A percentile compares a stretch with the other conserved stretches of the same genome.
Conservation (phyloP, 2,888 invertebrate species). For the Ischnura elegans region DNA sequence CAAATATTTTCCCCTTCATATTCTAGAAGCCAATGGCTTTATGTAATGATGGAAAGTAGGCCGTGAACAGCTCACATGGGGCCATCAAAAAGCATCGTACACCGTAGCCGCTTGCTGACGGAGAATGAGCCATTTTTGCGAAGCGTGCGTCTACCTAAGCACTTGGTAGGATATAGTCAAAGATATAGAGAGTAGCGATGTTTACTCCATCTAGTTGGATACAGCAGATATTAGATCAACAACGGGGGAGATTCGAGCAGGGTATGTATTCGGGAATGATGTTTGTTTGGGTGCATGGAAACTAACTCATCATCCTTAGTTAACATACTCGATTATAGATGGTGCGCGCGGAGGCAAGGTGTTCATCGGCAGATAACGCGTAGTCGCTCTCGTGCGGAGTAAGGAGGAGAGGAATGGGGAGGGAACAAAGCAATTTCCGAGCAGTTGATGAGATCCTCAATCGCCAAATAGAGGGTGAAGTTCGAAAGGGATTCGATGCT, state of each 20-base stretch:
- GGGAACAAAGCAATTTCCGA: constrained; percentile 12
- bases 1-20: too few relatives aligned
- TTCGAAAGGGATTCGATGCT: neutral
- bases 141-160: too few relatives aligned
- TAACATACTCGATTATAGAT: neutral
- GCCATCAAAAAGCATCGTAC: too few relatives aligned
- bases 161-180: neutral
- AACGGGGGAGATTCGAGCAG: too few relatives aligned
- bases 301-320: neutral
- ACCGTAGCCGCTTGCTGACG: too few relatives aligned
- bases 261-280: too few relatives aligned
- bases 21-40: too few relatives aligned
- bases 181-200: neutral
- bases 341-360: neutral
- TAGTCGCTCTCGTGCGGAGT: neutral
- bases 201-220: neutral
- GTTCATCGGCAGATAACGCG: neutral
- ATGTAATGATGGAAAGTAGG: too few relatives aligned
- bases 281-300: neutral
- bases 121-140: too few relatives aligned
- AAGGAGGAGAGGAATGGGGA: neutral
- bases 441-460: neutral
- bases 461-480: neutral
- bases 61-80: too few relatives aligned
- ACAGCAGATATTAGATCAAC: too few relatives aligned